Evolutionary conservation across 2,888 invertebrate species (phyloP).

Genomic region (Yponomeuta sedellus): DNA sequence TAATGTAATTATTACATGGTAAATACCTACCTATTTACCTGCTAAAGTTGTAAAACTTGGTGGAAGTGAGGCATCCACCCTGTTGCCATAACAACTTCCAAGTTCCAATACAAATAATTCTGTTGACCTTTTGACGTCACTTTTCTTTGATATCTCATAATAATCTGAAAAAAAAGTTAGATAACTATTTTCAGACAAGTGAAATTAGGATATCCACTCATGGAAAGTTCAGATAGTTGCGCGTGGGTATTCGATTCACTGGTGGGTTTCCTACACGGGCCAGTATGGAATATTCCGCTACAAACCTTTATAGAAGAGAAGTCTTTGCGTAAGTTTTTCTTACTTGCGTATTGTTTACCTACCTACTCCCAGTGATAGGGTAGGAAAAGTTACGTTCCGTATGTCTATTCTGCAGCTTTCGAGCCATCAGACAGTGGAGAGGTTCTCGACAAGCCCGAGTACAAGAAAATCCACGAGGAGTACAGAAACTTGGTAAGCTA

Average conservation of each 20-base stretch:
- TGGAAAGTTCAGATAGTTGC: conserved; percentile 77
- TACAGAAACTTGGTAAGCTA: conserved; percentile 87
- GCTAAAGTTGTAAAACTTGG: too few relatives aligned
- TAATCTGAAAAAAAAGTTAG: conserved; percentile 23
- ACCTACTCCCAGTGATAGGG: neutral
- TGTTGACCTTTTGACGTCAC: conserved; percentile 13
- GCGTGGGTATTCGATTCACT: conserved; percentile 95
- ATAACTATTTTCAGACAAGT: conserved; percentile 26
- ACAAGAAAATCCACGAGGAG: conserved; percentile 86
- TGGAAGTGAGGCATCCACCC: too few relatives aligned
- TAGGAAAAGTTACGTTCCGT: neutral
- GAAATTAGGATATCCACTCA: conserved; percentile 20
- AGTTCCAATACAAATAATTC: conserved; percentile 25
- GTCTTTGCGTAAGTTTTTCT: conserved; percentile 84
- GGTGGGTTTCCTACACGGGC: conserved; percentile 93
- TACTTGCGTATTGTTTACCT: neutral
- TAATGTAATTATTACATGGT: too few relatives aligned
- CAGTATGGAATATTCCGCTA: conserved; percentile 94
- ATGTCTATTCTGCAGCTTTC: conserved; percentile 79
- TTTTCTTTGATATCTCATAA: neutral
- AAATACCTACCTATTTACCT: too few relatives aligned
- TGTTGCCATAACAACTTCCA: conserved; percentile 41
- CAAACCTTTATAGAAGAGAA: conserved; percentile 95
- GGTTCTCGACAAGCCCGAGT: conserved; percentile 83
- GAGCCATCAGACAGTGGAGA: conserved; percentile 82